A percentile compares a stretch with the other conserved stretches of the same genome.
phyloP scores from a whole-genome alignment of 2,797 vertebrate genomes.

The Calcarius lapponicus region DNA sequence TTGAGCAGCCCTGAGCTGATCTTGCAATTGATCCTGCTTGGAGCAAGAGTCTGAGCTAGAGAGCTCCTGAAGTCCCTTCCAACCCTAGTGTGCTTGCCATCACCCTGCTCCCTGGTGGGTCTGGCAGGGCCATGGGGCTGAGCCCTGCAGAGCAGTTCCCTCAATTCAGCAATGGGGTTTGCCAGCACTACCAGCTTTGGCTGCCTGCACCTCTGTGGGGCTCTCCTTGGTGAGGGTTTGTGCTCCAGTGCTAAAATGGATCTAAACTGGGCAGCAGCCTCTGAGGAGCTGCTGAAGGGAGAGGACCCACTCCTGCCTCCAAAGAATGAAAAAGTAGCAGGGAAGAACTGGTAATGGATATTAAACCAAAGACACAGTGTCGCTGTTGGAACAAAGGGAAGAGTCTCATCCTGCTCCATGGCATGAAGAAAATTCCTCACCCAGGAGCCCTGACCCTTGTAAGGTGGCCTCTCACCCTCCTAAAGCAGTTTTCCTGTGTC shows the following conservation, averaged over 20 bases:
- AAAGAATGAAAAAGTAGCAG: accelerated
- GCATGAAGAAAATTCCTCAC: neutral
- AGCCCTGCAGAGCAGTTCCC: neutral
- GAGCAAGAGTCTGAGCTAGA: neutral
- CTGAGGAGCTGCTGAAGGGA: neutral
- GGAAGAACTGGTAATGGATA: neutral
- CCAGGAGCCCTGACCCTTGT: neutral
- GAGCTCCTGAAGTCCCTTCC: neutral
- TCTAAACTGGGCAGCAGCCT: neutral
- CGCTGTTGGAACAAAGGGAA: neutral
- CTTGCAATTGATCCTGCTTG: neutral
- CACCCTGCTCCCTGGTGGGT: neutral
- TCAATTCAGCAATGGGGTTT: neutral
- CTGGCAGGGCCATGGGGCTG: neutral
- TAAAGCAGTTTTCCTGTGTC: neutral
- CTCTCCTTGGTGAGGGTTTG: neutral
- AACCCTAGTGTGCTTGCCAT: accelerated
- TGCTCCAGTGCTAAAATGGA: neutral
- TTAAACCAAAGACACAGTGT: neutral
- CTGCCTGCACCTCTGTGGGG: neutral
- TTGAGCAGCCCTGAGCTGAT: neutral
- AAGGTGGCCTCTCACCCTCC: neutral
- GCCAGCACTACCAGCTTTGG: neutral
- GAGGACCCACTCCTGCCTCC: neutral
- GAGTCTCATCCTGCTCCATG: neutral